These are phyloP conservation scores for Rhabdomys dilectus DNA, from an alignment of 2,113 vertebrate genomes.

Conservation along the genomic window DNA sequence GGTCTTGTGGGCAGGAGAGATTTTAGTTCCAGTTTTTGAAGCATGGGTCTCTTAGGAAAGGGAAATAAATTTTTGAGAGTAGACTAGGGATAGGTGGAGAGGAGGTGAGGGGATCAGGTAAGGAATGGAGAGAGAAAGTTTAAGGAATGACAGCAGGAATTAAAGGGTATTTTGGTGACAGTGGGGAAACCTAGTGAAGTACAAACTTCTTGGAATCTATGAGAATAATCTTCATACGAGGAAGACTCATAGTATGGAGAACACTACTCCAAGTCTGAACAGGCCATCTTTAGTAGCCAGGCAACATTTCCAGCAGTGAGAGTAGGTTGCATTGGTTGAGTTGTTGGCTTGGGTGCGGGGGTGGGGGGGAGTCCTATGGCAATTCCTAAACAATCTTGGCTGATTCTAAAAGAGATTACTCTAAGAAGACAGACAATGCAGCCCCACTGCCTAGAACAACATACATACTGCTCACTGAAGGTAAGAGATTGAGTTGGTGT, in stretches of 20 bases:
- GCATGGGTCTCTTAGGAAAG: neutral
- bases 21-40: neutral
- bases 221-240: too few species aligned
- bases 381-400: neutral
- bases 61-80: neutral
- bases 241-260: neutral
- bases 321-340: neutral
- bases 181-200: neutral
- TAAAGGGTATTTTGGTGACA: neutral
- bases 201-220: neutral
- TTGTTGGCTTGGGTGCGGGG: fast-evolving
- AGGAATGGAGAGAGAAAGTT: neutral
- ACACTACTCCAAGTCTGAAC: too few species aligned
- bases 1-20: neutral
- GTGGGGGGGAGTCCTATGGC: fast-evolving
- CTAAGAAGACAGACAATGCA: fast-evolving
- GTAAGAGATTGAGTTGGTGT: neutral
- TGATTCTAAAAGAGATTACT: neutral
- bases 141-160: neutral
- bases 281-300: neutral
- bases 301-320: neutral
- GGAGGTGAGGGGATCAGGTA: neutral
- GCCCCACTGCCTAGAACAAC: neutral
- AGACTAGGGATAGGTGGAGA: neutral
- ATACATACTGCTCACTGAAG: neutral